A percentile compares a stretch with the other conserved stretches of the same genome.
phyloP scores from a whole-genome alignment of 1,140 invertebrate species.

The Anastrepha ludens region DNA sequence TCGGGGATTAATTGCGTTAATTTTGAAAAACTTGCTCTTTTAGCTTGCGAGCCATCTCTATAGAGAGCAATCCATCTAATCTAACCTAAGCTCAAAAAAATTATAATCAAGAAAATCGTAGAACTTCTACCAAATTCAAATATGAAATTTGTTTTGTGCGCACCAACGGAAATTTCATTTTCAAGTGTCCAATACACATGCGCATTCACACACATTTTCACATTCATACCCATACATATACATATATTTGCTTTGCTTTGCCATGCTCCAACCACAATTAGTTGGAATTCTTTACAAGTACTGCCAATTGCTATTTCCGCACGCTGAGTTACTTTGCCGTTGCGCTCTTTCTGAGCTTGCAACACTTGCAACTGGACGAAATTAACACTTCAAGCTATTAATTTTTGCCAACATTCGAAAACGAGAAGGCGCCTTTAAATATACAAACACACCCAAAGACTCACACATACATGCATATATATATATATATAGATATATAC shows the following conservation, averaged over 20 bases:
- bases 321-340: background rate
- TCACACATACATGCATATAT: background rate
- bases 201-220: background rate
- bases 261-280: conserved; percentile 4
- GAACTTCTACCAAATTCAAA: too few relatives aligned
- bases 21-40: too few relatives aligned
- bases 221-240: too few relatives aligned
- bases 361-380: conserved; percentile 41
- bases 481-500: too few relatives aligned
- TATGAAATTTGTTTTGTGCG: too few relatives aligned
- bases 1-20: too few relatives aligned
- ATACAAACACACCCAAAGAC: background rate
- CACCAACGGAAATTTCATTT: background rate
- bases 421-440: background rate
- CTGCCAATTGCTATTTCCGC: conserved; percentile 42
- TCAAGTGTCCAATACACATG: background rate
- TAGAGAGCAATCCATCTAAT: too few relatives aligned
- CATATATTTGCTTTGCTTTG: background rate
- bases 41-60: too few relatives aligned
- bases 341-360: background rate
- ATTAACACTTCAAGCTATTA: conserved; percentile 34
- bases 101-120: too few relatives aligned
- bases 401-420: background rate
- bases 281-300: conserved; percentile 26
- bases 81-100: too few relatives aligned